These are phyloP conservation scores for Jordanella pulchra DNA, from an alignment of 2,797 vertebrate genomes.

Conservation along the genomic window DNA sequence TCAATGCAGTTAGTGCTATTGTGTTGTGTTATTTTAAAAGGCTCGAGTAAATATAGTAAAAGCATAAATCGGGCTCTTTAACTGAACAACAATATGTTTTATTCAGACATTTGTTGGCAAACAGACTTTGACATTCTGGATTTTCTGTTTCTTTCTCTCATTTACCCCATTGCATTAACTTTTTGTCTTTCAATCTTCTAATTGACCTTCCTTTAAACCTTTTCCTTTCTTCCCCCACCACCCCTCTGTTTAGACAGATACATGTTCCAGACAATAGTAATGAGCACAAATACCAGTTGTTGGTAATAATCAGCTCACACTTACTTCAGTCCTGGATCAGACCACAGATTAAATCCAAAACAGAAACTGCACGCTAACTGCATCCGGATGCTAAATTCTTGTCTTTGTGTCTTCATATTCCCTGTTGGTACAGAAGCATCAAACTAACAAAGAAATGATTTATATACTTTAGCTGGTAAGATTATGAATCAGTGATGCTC, in stretches of 20 bases:
- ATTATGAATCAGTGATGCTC: constrained; percentile 35
- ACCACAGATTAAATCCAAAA: constrained; percentile 70
- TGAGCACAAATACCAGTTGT: constrained; percentile 77
- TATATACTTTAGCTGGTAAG: constrained; percentile 42
- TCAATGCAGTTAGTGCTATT: constrained; percentile 41
- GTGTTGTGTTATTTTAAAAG: constrained; percentile 49
- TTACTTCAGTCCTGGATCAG: constrained; percentile 77
- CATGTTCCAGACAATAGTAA: constrained; percentile 71
- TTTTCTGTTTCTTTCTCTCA: constrained; percentile 20
- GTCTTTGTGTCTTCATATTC: constrained; percentile 53
- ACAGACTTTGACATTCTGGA: constrained; percentile 2
- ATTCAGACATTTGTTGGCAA: constrained; percentile 69
- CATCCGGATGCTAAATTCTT: constrained; percentile 64
- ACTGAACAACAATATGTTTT: constrained; percentile 50
- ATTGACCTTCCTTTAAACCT: constrained; percentile 12
- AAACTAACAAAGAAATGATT: constrained; percentile 50
- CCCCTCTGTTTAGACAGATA: constrained; percentile 43
- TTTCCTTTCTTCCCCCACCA: constrained; percentile 8
- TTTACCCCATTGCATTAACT: background rate
- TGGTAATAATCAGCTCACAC: constrained; percentile 79
- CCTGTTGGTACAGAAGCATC: constrained; percentile 47
- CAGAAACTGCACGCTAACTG: constrained; percentile 62
- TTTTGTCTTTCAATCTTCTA: constrained; percentile 1
- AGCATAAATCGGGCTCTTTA: constrained; percentile 22
- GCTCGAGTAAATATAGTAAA: constrained; percentile 31